Percentiles rank a stretch among this genome's conserved stretches.
phyloP scores from a whole-genome alignment of 2,797 vertebrate species.

The Psittacula derbiana region DNA sequence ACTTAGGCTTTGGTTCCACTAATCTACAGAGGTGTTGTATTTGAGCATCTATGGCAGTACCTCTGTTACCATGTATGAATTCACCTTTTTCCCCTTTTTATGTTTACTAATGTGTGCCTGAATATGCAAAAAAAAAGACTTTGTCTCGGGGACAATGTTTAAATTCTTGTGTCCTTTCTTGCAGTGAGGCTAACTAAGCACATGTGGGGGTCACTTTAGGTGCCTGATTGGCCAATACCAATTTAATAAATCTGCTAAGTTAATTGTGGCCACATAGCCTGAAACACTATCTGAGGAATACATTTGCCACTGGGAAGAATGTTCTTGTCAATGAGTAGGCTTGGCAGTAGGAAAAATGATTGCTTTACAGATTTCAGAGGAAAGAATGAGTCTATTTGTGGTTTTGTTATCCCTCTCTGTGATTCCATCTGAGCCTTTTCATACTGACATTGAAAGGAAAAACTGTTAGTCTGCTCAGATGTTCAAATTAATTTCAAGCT shows the following conservation, averaged over 20 bases:
- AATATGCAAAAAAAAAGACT: background rate
- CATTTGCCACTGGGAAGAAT: background rate
- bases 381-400: background rate
- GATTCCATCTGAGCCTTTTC: background rate
- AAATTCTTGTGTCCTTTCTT: background rate
- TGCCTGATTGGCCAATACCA: background rate
- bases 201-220: background rate
- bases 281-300: background rate
- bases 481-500: background rate
- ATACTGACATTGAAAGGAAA: background rate
- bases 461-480: background rate
- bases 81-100: background rate
- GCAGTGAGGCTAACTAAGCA: background rate
- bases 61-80: background rate
- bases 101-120: background rate
- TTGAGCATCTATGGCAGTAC: rapidly evolving
- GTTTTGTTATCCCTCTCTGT: background rate
- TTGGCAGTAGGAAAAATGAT: background rate
- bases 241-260: background rate
- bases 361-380: background rate
- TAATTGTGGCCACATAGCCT: background rate
- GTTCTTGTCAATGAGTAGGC: background rate
- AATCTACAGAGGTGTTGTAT: rapidly evolving
- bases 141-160: background rate
- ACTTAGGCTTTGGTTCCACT: background rate